Percentiles rank a stretch among this genome's conserved stretches.
phyloP scores from a whole-genome alignment of 53 echinoderm and acorn worm genomes.

The Antedon mediterranea region DNA sequence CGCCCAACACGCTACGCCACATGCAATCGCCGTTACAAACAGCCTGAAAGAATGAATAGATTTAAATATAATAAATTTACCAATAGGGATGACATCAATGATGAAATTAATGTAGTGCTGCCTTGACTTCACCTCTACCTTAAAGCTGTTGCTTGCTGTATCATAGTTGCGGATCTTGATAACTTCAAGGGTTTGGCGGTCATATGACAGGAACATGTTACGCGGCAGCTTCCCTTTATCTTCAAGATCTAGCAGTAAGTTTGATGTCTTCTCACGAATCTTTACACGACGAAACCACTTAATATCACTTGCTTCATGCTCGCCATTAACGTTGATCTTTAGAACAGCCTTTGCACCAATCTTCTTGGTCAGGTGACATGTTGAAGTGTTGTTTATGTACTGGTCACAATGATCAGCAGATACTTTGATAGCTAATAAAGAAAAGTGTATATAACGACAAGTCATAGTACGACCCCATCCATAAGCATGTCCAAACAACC shows the following conservation, averaged over 20 bases:
- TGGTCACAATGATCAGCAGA: not conserved
- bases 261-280: not conserved
- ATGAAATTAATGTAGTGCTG: not conserved
- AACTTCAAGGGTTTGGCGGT: constrained; percentile 17
- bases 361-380: not conserved
- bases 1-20: too few relatives aligned
- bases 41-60: too few relatives aligned
- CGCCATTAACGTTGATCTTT: not conserved
- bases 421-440: too few relatives aligned
- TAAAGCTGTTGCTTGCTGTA: constrained; percentile 25
- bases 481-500: too few relatives aligned
- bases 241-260: constrained; percentile 11
- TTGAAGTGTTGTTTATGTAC: not conserved
- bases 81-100: not conserved
- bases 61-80: not conserved
- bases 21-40: too few relatives aligned
- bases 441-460: too few relatives aligned
- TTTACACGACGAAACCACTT: constrained; percentile 33
- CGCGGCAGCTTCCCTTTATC: constrained; percentile 26
- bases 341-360: not conserved
- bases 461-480: too few relatives aligned
- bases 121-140: constrained; percentile 7
- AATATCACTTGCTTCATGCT: not conserved
- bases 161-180: constrained; percentile 17
- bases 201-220: constrained; percentile 15